phyloP scores from a whole-genome alignment of 2,888 invertebrate genomes.

The Rambutsinella grinnellia region DNA sequence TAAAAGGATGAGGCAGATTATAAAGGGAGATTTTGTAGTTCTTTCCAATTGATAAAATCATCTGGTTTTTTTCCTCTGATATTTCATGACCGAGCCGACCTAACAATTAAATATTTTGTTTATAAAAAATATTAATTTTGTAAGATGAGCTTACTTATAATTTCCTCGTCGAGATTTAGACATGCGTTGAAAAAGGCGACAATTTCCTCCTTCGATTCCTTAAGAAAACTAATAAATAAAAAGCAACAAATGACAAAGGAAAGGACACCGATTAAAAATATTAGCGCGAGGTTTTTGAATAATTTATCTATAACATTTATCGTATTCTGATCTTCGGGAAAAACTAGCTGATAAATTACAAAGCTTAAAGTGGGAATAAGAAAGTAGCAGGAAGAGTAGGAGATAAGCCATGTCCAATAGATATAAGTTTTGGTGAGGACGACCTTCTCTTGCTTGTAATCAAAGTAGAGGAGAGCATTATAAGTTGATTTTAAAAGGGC shows the following conservation, averaged over 20 bases:
- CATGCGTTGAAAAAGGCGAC: constrained; percentile 11
- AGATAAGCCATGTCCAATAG: neutral
- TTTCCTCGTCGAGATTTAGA: neutral
- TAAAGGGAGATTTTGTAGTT: neutral
- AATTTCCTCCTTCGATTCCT: neutral
- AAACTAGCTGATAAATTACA: too few relatives aligned
- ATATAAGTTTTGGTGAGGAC: neutral
- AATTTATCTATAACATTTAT: neutral
- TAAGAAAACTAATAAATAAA: neutral
- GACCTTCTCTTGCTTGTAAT: neutral
- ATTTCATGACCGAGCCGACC: neutral
- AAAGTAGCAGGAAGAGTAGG: neutral
- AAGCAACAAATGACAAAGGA: neutral
- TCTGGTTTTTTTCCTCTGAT: neutral
- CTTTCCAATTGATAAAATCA: neutral
- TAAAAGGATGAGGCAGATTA: constrained; percentile 9
- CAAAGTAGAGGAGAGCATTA: neutral
- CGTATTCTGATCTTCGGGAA: neutral
- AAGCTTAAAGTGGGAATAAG: neutral
- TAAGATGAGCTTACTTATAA: constrained; percentile 4
- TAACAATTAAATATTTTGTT: too few relatives aligned
- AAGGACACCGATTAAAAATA: neutral
- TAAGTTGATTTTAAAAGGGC: neutral
- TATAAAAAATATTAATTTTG: too few relatives aligned
- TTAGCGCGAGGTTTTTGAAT: neutral